Evolutionary conservation across 2,888 invertebrate species (phyloP), one percentile per base, ranked within the genome.

Genomic region (Stenichneumon culpator): DNA sequence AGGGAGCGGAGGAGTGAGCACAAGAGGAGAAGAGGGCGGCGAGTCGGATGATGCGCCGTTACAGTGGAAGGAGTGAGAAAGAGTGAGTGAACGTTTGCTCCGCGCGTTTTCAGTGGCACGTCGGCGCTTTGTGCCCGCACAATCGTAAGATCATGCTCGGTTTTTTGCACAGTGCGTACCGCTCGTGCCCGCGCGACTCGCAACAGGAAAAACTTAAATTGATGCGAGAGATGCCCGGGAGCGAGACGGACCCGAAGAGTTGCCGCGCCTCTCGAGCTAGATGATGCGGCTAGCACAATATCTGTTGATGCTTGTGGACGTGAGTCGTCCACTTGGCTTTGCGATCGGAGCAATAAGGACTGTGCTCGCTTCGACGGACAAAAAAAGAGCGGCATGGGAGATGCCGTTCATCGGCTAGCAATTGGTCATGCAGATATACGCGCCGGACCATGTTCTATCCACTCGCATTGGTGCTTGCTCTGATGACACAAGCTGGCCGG

Each of bases 71-170:
- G 60, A 22, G 36, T n/a, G 75, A 79, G 78, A 74, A 69, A 65
- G 57, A 69, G 73, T 63, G 60, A 65, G 75, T 65, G 52, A 81
- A 63, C 50, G 77, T 65, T 67, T 79, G 84, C 90, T 89, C 88
- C 89, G 89, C 90, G 87, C 89, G 88, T 91, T 93, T 92, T 90
- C 91, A 91, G 91, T 89, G 89, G 90, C 90, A 90, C 89, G 92
- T 92, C 92, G 93, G 93, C 92, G 89, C 92, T 92, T 92, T 92
- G 91, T 91, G 90, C 91, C 86, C 89, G 88, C 91, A 91, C 92
- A 92, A 93, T 93, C 93, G 90, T 91, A 92, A 91, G 93, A 93
- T 93, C 93, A 91, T 91, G 91, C 90, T 88, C 85, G 89, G 86
- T 89, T 89, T 92, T 92, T 92, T 91, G 89, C 87, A 87, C 86